Conservation (phyloP, 30 jellyfish, hydroid and myxozoan species). For the Hydractinia symbiolongicarpus region DNA sequence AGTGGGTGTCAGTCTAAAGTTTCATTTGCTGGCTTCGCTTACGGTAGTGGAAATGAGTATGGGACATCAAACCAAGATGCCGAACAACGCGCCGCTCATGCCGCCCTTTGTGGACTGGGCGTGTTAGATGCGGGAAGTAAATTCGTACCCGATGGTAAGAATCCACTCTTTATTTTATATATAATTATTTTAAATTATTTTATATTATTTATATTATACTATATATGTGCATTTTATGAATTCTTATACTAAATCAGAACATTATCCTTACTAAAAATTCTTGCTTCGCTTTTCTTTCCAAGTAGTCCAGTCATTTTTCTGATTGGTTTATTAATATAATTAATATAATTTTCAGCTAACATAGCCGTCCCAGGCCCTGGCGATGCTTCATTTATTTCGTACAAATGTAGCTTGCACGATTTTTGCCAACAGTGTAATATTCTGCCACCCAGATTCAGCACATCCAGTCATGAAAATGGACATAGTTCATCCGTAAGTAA, state of each 20-base stretch:
- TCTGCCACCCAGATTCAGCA: conserved; percentile 89
- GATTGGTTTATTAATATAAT: background rate
- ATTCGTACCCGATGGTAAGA: conserved; percentile 67
- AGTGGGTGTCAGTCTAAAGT: conserved; percentile 66
- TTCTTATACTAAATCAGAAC: too few relatives aligned
- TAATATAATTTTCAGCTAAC: conserved; percentile 43
- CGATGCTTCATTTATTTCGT: conserved; percentile 86
- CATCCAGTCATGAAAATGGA: conserved; percentile 64
- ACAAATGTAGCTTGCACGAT: conserved; percentile 98
- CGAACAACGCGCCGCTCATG: conserved; percentile 92
- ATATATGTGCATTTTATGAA: background rate
- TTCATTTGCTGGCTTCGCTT: conserved; percentile 74
- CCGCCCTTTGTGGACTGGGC: conserved; percentile 77
- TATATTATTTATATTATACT: background rate
- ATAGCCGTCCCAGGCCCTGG: conserved; percentile 98
- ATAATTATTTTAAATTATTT: background rate
- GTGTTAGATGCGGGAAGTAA: conserved; percentile 48
- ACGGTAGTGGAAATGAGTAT: conserved; percentile 68
- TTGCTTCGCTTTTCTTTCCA: too few relatives aligned
- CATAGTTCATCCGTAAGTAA: conserved; percentile 75
- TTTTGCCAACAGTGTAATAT: conserved; percentile 97
- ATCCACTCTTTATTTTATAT: background rate
- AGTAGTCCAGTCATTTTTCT: background rate
- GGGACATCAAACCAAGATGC: conserved; percentile 81
- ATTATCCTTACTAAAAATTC: too few relatives aligned